These are phyloP conservation scores for Dryadula phaetusa DNA, from an alignment of 2,888 invertebrate species.

Conservation along the genomic window DNA sequence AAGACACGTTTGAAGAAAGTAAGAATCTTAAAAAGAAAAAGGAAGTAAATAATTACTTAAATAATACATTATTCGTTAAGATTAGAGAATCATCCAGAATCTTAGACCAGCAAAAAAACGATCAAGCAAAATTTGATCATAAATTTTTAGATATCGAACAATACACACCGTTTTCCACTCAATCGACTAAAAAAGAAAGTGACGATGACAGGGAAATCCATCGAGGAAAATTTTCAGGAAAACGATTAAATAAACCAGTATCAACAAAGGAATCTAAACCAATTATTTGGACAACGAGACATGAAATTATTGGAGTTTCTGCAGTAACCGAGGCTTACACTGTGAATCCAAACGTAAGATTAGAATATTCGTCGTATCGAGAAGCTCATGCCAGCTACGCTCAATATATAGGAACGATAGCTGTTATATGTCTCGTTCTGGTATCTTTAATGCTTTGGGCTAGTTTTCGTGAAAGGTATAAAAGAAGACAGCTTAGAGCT, in stretches of 20 bases:
- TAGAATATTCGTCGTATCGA: constrained; percentile 71
- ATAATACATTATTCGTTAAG: constrained; percentile 62
- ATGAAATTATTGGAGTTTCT: constrained; percentile 55
- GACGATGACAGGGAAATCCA: constrained; percentile 48
- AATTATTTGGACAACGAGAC: constrained; percentile 51
- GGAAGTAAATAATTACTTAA: constrained; percentile 58
- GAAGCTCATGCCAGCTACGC: constrained; percentile 64
- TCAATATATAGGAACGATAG: constrained; percentile 82
- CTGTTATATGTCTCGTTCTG: constrained; percentile 82
- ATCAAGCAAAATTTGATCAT: constrained; percentile 65
- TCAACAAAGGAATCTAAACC: constrained; percentile 50
- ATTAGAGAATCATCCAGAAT: constrained; percentile 63
- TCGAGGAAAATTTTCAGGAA: constrained; percentile 63
- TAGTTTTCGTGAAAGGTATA: constrained; percentile 71
- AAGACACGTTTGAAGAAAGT: constrained; percentile 38
- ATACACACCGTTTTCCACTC: constrained; percentile 51
- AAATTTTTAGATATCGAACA: constrained; percentile 65
- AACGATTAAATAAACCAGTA: constrained; percentile 70
- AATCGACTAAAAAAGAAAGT: constrained; percentile 55
- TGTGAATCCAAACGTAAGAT: constrained; percentile 64
- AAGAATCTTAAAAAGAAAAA: constrained; percentile 59
- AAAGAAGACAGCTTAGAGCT: constrained; percentile 65
- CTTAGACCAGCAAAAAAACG: constrained; percentile 70
- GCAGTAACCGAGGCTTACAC: constrained; percentile 55
- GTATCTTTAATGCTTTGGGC: constrained; percentile 83